A percentile compares a stretch with the other conserved stretches of the same genome.
phyloP scores from a whole-genome alignment of 2,113 vertebrate genomes.

The Tychaedon coryphoeus region DNA sequence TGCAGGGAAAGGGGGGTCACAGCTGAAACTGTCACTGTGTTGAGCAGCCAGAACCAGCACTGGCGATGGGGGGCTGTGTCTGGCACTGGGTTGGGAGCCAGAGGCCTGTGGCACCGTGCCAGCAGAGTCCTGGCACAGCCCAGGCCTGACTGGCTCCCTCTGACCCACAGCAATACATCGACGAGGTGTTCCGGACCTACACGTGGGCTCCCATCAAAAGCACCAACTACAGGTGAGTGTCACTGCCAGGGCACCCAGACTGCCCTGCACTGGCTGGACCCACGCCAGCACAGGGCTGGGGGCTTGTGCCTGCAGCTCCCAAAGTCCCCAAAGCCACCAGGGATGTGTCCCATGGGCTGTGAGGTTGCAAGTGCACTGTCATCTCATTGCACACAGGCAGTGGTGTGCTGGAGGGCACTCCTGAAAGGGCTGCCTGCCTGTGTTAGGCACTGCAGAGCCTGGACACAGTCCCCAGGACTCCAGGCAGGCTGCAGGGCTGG shows the following conservation, averaged over 20 bases:
- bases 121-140: accelerated
- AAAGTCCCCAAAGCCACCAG: background rate
- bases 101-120: background rate
- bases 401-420: background rate
- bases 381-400: background rate
- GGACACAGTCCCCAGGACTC: background rate
- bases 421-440: background rate
- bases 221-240: conserved; percentile 93
- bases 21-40: accelerated
- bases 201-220: conserved; percentile 94
- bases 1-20: background rate
- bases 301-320: background rate
- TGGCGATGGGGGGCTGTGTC: background rate
- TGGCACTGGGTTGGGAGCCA: accelerated
- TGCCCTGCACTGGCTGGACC: accelerated
- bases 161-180: conserved; percentile 88
- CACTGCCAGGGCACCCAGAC: accelerated
- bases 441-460: accelerated
- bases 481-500: background rate
- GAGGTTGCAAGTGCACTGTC: accelerated
- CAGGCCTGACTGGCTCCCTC: conserved; percentile 34
- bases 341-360: accelerated
- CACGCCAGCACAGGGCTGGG: background rate
- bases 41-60: background rate
- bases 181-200: conserved; percentile 89